Evolutionary conservation across 2,888 invertebrate species (phyloP), one percentile per base, ranked within the genome.

Genomic region (Sphaeridia pumilis): DNA sequence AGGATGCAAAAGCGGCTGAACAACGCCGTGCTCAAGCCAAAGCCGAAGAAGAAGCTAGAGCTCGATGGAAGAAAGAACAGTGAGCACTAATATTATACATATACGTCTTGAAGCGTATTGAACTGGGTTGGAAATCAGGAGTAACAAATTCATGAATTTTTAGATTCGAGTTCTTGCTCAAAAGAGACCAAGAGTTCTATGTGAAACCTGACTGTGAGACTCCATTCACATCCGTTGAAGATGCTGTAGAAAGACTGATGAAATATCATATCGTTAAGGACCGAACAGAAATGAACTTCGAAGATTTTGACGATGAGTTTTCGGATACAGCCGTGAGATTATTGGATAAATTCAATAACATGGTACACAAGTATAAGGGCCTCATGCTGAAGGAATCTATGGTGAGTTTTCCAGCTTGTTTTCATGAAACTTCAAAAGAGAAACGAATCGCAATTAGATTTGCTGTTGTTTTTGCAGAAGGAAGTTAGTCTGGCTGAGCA

Each of bases 41-140:
- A 46, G 57, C 56, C 7, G 63, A 63, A 43, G 63, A 63, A 43
- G 65, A 65, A 49, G 59, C 61, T 17, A 52, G 60, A 38, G 55
- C 57, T 1, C 55, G 62, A 49, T 62, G 65, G 61, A 63, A 57
- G 49, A 63, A 63, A 46, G 65, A 65, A 51, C 58, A 65, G 65
- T 65, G 55, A 57, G 60, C 52, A 43, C 31, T 10, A 14, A 10
- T 31, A 10, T 31, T 31, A 31, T 31, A n/a, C 34, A 14, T 14
- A 34, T 14, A 12, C 34, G 14, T 34, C 22, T 36, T 25, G 31
- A 14, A 31, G 14, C 7, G 14, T 7, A 31, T 31, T 31, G 31
- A 10, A 10, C 7, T 31, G 7, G 7, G 31, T 31, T 7, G 7
- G 7, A 31, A 31, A 31, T 10, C 31, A 10, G 31, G 7, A 31